phyloP scores from a whole-genome alignment of 2,888 invertebrate species.

The Melinaea menophilus region DNA sequence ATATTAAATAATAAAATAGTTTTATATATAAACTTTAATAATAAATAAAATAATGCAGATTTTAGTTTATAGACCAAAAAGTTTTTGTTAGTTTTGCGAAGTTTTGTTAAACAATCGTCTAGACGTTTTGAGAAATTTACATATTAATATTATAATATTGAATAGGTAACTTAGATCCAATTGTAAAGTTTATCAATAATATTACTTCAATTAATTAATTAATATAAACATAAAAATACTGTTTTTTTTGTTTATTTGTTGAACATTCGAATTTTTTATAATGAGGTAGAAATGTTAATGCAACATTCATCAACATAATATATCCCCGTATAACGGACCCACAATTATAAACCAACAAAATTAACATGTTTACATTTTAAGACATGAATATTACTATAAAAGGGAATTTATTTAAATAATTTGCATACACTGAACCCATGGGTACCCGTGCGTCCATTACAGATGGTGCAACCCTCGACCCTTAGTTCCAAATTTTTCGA shows the following conservation, averaged over 20 bases:
- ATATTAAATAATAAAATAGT: background rate
- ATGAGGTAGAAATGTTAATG: background rate
- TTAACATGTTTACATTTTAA: slow-evolving; percentile 32
- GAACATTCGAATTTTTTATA: no score
- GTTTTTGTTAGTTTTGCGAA: slow-evolving; percentile 1
- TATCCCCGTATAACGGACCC: background rate
- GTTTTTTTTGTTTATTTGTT: no score
- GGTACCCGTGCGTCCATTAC: slow-evolving; percentile 35
- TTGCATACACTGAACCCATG: slow-evolving; percentile 42
- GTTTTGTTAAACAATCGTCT: slow-evolving; percentile 4
- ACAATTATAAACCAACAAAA: slow-evolving; percentile 10
- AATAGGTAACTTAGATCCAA: background rate
- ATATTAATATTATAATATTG: background rate
- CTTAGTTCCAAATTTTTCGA: slow-evolving; percentile 51
- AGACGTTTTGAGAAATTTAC: slow-evolving; percentile 4
- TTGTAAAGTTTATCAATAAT: no score
- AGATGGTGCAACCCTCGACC: slow-evolving; percentile 46
- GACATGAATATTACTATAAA: slow-evolving; percentile 29
- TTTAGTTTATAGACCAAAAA: slow-evolving; percentile 1
- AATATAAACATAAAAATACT: no score
- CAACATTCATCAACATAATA: background rate
- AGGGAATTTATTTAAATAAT: slow-evolving; percentile 42
- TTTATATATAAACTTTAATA: background rate
- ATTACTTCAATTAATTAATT: no score
- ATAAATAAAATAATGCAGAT: background rate